Base-by-base conservation (phyloP, 2,888 invertebrate genomes). In the Drosophila meridiana region DNA sequence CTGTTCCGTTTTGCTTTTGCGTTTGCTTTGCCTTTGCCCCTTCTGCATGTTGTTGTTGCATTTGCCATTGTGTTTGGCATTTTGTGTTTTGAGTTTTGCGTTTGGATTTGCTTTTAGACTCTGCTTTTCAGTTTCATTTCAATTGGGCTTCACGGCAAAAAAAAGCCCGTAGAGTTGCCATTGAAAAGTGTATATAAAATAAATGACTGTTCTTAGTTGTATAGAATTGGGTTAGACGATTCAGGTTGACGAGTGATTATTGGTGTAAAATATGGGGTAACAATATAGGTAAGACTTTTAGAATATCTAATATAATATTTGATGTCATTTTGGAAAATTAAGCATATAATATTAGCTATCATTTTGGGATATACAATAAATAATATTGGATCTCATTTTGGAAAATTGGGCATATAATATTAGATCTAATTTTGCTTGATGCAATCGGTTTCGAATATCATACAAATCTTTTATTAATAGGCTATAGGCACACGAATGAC, bases 131-230 rank as follows among this genome's bases (percentile, higher is more conserved):
- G 76, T 71, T 74, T 82, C 55, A 53, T 34, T 80, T 61, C 64
- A 38, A 55, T 61, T 52, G 50, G 30, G n/a, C 26, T 9, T 57
- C 30, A 47, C 42, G 11, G 14, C 60, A 11, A 73, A 73, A 70
- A 75, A 65, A 76, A 64, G 74, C 20, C 53, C 47, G 66, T 73
- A 87, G 89, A 80, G 87, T 82, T 87, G 89, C 87, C 90, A 87
- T 81, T 86, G 69, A 86, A 87, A 75, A 74, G 64, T 85, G 53
- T 76, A 77, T 82, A 80, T 76, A 78, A 69, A 73, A 70, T 71
- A 75, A 77, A 73, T 73, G 73, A 57, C 53, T 53, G 57, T 42
- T 62, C 67, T 66, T 65, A 40, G 20, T 26, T 36, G 7, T 65
- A 38, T 45, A 55, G 38, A 69, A 80, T 71, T 82, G 71, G 73